Conservation (phyloP, 2,888 invertebrate genomes). For the Steinernema hermaphroditum region DNA sequence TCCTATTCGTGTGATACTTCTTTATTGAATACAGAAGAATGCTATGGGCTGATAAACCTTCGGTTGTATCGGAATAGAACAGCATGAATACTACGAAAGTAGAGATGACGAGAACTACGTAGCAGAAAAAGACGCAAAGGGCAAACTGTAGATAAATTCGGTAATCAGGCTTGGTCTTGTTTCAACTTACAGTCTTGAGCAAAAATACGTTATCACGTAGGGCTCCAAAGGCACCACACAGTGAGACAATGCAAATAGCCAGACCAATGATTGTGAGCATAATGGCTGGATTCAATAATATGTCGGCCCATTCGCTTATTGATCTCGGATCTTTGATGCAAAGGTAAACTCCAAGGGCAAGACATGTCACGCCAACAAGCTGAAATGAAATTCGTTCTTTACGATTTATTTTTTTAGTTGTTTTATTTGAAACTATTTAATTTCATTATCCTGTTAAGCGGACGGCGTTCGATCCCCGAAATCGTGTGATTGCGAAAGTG, state of each 20-base stretch:
- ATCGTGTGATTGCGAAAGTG: background rate
- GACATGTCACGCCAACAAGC: constrained; percentile 59
- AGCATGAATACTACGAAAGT: constrained; percentile 63
- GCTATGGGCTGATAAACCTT: constrained; percentile 60
- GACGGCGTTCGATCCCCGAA: too few relatives aligned
- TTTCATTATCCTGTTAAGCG: too few relatives aligned
- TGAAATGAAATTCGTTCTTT: constrained; percentile 52
- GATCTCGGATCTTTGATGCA: constrained; percentile 62
- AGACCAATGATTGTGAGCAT: constrained; percentile 54
- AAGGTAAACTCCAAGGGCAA: constrained; percentile 65
- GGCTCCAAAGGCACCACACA: constrained; percentile 63
- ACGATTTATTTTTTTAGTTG: constrained; percentile 14
- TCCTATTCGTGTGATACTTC: constrained; percentile 63
- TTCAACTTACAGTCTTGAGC: constrained; percentile 59
- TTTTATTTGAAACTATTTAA: background rate
- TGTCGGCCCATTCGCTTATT: constrained; percentile 56
- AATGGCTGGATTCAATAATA: constrained; percentile 63
- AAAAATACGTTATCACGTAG: constrained; percentile 64
- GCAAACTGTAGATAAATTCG: constrained; percentile 58
- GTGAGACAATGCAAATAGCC: constrained; percentile 54
- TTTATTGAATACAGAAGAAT: constrained; percentile 59
- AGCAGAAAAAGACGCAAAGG: constrained; percentile 60
- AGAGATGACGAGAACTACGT: constrained; percentile 60
- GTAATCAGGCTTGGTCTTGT: background rate
- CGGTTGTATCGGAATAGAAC: constrained; percentile 63